phyloP scores from a whole-genome alignment of 1,140 invertebrate genomes.

The Adoxophyes honmai region DNA sequence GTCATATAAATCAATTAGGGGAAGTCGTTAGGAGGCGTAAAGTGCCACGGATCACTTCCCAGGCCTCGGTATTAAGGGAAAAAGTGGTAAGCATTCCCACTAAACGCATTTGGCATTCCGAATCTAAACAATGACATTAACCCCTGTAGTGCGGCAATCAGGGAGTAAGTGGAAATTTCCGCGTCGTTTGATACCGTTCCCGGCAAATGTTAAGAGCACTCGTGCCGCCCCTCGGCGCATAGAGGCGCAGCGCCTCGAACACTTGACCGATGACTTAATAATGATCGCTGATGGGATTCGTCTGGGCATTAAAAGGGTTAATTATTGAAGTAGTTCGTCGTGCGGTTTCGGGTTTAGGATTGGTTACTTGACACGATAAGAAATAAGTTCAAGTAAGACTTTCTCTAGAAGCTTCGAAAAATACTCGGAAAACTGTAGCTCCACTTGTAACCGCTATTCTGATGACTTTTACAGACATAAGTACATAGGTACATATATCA shows the following conservation, averaged over 20 bases:
- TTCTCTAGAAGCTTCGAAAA: too few species aligned
- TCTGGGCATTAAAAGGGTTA: too few species aligned
- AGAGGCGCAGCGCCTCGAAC: not conserved
- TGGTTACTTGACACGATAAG: too few species aligned
- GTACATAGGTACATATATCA: too few species aligned
- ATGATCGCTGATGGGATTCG: not conserved
- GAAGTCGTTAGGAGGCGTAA: conserved; percentile 13
- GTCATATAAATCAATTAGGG: conserved; percentile 15
- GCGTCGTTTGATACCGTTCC: conserved; percentile 70
- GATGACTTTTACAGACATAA: too few species aligned
- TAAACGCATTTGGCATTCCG: conserved; percentile 65
- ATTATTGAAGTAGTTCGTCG: too few species aligned
- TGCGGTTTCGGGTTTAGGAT: too few species aligned
- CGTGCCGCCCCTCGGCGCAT: conserved; percentile 24
- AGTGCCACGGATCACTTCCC: conserved; percentile 14
- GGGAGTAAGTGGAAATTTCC: conserved; percentile 74
- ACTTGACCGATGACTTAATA: conserved; percentile 10
- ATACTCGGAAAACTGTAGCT: too few species aligned
- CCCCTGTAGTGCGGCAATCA: conserved; percentile 74
- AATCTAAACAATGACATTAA: conserved; percentile 72
- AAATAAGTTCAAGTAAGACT: too few species aligned
- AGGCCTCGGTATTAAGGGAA: conserved; percentile 11
- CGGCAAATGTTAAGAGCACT: conserved; percentile 71
- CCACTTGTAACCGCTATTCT: too few species aligned
- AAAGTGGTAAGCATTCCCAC: conserved; percentile 33